A percentile compares a stretch with the other conserved stretches of the same genome.
phyloP scores from a whole-genome alignment of 2,113 vertebrate species.

The Cygnus buccinator region DNA sequence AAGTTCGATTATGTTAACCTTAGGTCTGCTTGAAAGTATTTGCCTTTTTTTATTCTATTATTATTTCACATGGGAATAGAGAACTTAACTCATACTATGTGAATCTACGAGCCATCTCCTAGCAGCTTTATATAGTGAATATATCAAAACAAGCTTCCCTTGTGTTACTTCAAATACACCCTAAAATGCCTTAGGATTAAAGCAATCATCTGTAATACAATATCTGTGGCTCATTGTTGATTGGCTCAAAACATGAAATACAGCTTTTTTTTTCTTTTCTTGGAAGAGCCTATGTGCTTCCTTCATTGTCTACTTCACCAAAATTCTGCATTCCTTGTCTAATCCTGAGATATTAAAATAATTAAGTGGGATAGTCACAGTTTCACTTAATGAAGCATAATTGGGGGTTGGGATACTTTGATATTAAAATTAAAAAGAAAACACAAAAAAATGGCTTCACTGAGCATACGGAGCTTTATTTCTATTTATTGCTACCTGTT shows the following conservation, averaged over 20 bases:
- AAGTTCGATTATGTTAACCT: neutral
- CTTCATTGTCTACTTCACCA: constrained; percentile 53
- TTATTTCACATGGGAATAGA: neutral
- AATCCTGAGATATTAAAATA: constrained; percentile 74
- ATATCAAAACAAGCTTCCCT: constrained; percentile 64
- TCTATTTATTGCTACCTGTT: neutral
- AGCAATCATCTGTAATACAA: constrained; percentile 76
- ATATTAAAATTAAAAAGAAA: constrained; percentile 63
- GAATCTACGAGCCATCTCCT: constrained; percentile 53
- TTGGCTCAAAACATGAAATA: constrained; percentile 73
- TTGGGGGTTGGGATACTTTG: constrained; percentile 66
- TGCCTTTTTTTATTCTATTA: constrained; percentile 1
- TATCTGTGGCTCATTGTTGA: constrained; percentile 61
- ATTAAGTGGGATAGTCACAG: constrained; percentile 71
- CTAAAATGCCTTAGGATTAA: constrained; percentile 74
- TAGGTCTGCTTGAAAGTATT: constrained; percentile 2
- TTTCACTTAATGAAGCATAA: constrained; percentile 75
- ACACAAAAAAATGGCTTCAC: constrained; percentile 31
- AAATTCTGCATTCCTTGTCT: constrained; percentile 69
- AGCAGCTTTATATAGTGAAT: constrained; percentile 43
- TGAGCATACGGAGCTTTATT: constrained; percentile 6
- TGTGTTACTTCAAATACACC: constrained; percentile 69
- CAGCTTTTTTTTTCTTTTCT: constrained; percentile 49
- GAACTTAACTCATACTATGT: constrained; percentile 18
- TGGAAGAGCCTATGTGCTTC: constrained; percentile 51